A percentile compares a stretch with the other conserved stretches of the same genome.
These are phyloP conservation scores for Cephus runcator DNA, from an alignment of 2,888 invertebrate genomes.

Conservation along the genomic window DNA sequence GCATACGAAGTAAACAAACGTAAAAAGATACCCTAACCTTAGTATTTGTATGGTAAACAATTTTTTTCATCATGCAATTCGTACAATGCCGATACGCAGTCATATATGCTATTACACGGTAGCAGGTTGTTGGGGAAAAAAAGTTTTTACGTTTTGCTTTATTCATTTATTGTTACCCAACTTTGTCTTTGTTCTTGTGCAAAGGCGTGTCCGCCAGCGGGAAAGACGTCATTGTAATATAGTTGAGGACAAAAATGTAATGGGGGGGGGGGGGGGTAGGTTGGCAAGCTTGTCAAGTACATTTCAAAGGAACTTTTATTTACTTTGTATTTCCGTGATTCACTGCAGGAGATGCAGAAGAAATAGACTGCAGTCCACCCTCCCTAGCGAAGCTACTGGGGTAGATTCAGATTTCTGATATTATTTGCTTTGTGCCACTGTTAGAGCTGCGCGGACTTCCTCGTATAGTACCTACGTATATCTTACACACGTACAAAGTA, in stretches of 20 bases:
- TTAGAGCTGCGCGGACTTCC: background rate
- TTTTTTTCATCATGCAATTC: background rate
- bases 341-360: constrained; percentile 2
- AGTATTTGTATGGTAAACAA: background rate
- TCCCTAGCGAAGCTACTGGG: constrained; percentile 22
- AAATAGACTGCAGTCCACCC: constrained; percentile 3
- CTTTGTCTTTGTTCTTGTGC: background rate
- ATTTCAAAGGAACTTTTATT: constrained; percentile 11
- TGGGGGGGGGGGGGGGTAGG: background rate
- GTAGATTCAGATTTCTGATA: constrained; percentile 42
- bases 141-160: background rate
- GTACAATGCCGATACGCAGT: background rate
- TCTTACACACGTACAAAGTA: constrained; percentile 14
- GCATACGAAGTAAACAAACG: background rate
- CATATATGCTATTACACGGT: background rate
- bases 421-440: constrained; percentile 39
- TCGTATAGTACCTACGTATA: background rate
- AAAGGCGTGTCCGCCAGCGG: background rate
- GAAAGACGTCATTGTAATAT: background rate
- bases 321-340: constrained; percentile 6
- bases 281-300: background rate
- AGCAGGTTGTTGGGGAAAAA: background rate
- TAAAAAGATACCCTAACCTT: background rate
- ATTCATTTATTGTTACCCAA: background rate
- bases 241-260: background rate